Conservation (phyloP, 2,113 vertebrate species). For the Mola mola region DNA sequence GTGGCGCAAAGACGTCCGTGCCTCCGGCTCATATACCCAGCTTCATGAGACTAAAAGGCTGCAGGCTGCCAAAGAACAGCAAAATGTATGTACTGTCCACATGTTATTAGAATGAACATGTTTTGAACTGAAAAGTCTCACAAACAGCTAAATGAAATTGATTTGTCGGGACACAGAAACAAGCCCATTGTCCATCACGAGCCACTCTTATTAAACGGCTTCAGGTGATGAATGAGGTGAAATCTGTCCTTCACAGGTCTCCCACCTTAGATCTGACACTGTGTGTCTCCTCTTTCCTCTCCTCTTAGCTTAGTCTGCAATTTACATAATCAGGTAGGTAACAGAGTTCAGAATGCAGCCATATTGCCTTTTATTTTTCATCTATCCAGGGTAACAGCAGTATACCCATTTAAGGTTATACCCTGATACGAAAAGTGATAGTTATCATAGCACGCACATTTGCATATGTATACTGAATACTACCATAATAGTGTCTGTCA, state of each 20-base stretch:
- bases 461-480: too few relatives aligned
- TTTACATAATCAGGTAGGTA: constrained; percentile 45
- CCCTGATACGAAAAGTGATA: too few relatives aligned
- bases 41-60: neutral
- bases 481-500: too few relatives aligned
- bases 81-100: neutral
- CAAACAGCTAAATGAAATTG: neutral
- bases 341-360: constrained; percentile 41
- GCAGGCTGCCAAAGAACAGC: neutral
- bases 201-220: neutral
- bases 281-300: too few relatives aligned
- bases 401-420: too few relatives aligned
- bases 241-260: neutral
- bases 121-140: too few relatives aligned
- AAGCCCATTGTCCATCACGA: neutral
- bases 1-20: too few relatives aligned
- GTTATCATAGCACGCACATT: too few relatives aligned
- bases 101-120: neutral
- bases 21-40: neutral
- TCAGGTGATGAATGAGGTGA: neutral
- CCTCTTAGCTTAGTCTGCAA: too few relatives aligned
- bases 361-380: too few relatives aligned
- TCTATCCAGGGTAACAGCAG: too few relatives aligned
- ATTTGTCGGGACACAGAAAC: neutral
- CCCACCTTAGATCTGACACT: too few relatives aligned